phyloP scores from a whole-genome alignment of 2,888 invertebrate species.

The Meghimatium bilineatum region DNA sequence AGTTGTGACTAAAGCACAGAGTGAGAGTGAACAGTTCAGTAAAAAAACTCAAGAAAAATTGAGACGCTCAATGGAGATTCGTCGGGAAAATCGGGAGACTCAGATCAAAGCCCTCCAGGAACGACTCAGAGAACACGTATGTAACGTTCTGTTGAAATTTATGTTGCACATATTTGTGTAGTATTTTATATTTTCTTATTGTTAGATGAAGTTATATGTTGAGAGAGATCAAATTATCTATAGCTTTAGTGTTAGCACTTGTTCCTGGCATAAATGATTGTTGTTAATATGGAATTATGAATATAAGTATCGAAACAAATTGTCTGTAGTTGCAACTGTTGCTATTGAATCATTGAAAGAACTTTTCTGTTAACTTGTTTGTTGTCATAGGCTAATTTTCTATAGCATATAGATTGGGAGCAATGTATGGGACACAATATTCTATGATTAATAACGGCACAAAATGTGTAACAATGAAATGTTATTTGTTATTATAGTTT shows the following conservation, averaged over 20 bases:
- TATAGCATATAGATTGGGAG: no score
- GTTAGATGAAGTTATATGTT: not conserved
- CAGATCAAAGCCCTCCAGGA: slow-evolving; percentile 92
- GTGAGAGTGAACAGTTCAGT: slow-evolving; percentile 90
- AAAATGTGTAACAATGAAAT: no score
- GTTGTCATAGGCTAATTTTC: no score
- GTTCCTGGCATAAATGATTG: not conserved
- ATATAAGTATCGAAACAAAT: no score
- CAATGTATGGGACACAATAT: no score
- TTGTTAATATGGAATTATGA: not conserved
- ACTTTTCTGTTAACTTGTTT: no score
- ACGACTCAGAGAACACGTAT: slow-evolving; percentile 80
- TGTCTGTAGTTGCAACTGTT: no score
- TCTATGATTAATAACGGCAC: no score
- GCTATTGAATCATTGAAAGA: no score
- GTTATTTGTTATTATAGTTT: no score
- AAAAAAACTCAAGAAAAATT: slow-evolving; percentile 90
- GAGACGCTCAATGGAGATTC: slow-evolving; percentile 93
- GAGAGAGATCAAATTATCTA: not conserved
- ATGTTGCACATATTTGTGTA: not conserved
- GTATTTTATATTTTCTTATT: not conserved
- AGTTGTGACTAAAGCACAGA: slow-evolving; percentile 84
- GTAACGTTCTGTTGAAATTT: slow-evolving; percentile 43
- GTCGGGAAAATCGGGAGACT: slow-evolving; percentile 93
- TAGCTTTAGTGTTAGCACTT: not conserved